These are phyloP conservation scores for Ectemnius cavifrons DNA, from an alignment of 2,888 invertebrate genomes.

Conservation along the genomic window DNA sequence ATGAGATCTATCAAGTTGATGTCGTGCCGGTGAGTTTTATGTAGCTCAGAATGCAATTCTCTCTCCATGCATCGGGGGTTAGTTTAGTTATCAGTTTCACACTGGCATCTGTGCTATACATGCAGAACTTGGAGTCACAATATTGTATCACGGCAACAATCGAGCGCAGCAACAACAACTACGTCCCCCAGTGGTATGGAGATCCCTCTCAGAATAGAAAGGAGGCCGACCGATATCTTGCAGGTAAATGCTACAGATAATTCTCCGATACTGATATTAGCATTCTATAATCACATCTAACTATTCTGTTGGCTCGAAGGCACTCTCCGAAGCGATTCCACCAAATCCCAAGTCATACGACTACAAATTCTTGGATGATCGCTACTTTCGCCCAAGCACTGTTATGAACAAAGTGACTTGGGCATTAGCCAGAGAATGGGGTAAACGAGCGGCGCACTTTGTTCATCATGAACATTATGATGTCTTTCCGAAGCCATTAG, in stretches of 20 bases:
- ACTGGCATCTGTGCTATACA: too few relatives aligned
- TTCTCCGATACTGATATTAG: background rate
- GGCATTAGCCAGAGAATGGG: conserved; percentile 91
- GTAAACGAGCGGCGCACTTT: conserved; percentile 92
- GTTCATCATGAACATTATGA: conserved; percentile 86
- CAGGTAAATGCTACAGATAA: conserved; percentile 68
- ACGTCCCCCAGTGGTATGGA: conserved; percentile 73
- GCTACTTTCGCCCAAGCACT: conserved; percentile 87
- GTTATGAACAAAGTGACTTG: conserved; percentile 85
- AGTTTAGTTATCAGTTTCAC: too few relatives aligned
- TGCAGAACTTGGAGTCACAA: conserved; percentile 17
- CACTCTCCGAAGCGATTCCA: conserved; percentile 88
- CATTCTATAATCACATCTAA: background rate
- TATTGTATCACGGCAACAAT: conserved; percentile 23
- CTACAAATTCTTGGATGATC: conserved; percentile 95
- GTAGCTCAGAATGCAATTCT: too few relatives aligned
- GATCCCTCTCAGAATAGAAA: conserved; percentile 85
- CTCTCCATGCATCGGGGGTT: too few relatives aligned
- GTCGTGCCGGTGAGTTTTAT: conserved; percentile 28
- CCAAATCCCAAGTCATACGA: conserved; percentile 91
- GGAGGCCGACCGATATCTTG: conserved; percentile 90
- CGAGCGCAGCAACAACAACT: conserved; percentile 22
- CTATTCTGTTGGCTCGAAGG: conserved; percentile 72
- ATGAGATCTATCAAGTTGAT: conserved; percentile 18
- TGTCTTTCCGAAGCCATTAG: conserved; percentile 83